A percentile compares a stretch with the other conserved stretches of the same genome.
phyloP scores from a whole-genome alignment of 2,797 vertebrate genomes.

The Lycodopsis pacificus region DNA sequence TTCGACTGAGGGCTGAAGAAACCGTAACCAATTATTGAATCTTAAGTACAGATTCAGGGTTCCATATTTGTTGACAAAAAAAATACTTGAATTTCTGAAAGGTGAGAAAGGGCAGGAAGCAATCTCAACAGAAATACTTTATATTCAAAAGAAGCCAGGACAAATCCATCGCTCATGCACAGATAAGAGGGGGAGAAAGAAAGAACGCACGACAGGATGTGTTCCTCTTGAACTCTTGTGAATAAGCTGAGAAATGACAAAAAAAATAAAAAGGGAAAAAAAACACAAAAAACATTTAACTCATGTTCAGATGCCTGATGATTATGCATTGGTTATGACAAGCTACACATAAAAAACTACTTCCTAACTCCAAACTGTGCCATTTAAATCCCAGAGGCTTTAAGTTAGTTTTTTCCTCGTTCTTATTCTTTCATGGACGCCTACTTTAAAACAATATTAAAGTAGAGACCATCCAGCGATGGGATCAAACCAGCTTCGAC shows the following conservation, averaged over 20 bases:
- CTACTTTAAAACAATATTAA: slow-evolving; percentile 20
- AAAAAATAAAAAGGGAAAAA: slow-evolving; percentile 25
- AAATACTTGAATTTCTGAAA: slow-evolving; percentile 18
- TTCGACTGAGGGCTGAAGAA: slow-evolving; percentile 26
- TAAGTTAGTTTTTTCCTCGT: slow-evolving; percentile 1
- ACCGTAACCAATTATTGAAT: slow-evolving; percentile 26
- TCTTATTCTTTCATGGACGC: neutral
- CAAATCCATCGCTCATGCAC: slow-evolving; percentile 15
- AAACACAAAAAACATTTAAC: slow-evolving; percentile 10
- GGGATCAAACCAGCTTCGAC: neutral
- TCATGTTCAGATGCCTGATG: slow-evolving; percentile 10
- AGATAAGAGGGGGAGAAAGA: slow-evolving; percentile 11
- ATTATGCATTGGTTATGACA: slow-evolving; percentile 30
- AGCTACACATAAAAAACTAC: neutral
- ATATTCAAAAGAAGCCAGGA: slow-evolving; percentile 31
- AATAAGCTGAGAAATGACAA: slow-evolving; percentile 29
- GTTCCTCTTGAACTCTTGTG: slow-evolving; percentile 18
- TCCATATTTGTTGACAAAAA: slow-evolving; percentile 29
- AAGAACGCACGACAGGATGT: neutral
- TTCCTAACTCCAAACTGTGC: slow-evolving; percentile 17
- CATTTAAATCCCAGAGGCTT: slow-evolving; percentile 23
- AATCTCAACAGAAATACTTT: slow-evolving; percentile 37
- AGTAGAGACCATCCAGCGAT: neutral
- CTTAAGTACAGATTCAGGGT: slow-evolving; percentile 26
- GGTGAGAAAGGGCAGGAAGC: slow-evolving; percentile 26